Percentiles rank a stretch among this genome's conserved stretches.
These are phyloP conservation scores for Propithecus perrieri DNA, from an alignment of 2,797 vertebrate species.

Conservation along the genomic window DNA sequence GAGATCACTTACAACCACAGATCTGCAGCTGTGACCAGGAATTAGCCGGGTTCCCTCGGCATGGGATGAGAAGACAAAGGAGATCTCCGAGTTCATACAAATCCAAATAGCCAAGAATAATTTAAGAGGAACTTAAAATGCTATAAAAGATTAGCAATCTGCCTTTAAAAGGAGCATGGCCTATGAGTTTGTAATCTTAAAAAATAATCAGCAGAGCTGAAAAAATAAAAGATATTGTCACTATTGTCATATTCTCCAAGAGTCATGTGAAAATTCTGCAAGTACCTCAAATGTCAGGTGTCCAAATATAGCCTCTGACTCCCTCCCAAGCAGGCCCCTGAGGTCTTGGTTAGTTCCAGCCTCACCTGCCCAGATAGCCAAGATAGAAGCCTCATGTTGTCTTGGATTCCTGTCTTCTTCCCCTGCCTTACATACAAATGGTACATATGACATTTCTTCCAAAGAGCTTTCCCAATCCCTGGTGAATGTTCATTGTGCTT, in stretches of 20 bases:
- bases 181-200: neutral
- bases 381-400: neutral
- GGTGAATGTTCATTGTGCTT: neutral
- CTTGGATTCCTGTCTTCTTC: neutral
- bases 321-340: neutral
- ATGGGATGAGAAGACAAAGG: neutral
- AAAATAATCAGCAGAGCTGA: neutral
- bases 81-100: neutral
- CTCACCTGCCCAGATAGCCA: neutral
- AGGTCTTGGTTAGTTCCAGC: neutral
- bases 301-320: neutral
- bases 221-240: neutral
- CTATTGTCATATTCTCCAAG: neutral
- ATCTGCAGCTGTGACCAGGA: constrained; percentile 58
- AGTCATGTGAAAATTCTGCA: neutral
- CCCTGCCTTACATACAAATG: neutral
- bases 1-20: constrained; percentile 58
- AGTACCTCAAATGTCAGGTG: neutral
- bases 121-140: neutral
- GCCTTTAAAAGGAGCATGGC: neutral
- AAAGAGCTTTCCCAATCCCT: neutral
- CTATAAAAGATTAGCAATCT: neutral
- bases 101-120: constrained; percentile 46
- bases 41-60: neutral
- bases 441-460: neutral